Evolutionary conservation across 2,888 invertebrate genomes (phyloP).

Genomic region (Neria commutata): DNA sequence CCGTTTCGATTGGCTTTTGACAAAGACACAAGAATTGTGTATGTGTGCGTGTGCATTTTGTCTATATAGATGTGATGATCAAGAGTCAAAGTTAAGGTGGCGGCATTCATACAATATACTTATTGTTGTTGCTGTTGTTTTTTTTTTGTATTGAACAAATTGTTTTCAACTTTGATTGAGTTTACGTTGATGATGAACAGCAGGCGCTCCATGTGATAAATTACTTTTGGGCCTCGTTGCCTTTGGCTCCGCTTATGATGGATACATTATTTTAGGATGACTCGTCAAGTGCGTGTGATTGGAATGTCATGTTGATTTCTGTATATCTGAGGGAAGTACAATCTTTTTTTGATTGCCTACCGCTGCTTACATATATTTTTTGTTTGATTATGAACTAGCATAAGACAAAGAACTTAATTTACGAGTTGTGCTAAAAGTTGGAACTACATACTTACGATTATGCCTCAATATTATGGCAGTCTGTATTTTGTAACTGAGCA

Average conservation of each 20-base stretch:
- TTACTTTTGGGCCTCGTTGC: constrained; percentile 10
- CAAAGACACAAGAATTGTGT: constrained; percentile 9
- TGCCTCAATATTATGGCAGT: no score
- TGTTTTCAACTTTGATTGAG: constrained; percentile 17
- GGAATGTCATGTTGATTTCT: constrained; percentile 7
- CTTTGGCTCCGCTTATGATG: not conserved
- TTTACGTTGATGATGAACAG: constrained; percentile 26
- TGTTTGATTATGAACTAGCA: no score
- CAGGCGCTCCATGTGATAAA: constrained; percentile 28
- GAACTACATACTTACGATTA: no score
- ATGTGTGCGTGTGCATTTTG: constrained; percentile 23
- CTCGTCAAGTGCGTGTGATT: constrained; percentile 24
- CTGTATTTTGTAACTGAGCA: no score
- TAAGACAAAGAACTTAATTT: no score
- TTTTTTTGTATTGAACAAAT: constrained; percentile 13
- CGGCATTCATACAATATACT: constrained; percentile 17
- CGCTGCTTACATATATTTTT: no score
- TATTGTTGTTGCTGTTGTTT: constrained; percentile 1
- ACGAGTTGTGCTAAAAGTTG: no score
- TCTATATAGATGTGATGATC: constrained; percentile 27
- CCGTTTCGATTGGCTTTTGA: constrained; percentile 21
- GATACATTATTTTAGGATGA: constrained; percentile 10
- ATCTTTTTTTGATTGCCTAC: no score
- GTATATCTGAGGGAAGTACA: no score
- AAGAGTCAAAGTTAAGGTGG: constrained; percentile 25